A percentile compares a stretch with the other conserved stretches of the same genome.
Conservation (phyloP, 2,113 vertebrate species). For the Numenius arquata region DNA sequence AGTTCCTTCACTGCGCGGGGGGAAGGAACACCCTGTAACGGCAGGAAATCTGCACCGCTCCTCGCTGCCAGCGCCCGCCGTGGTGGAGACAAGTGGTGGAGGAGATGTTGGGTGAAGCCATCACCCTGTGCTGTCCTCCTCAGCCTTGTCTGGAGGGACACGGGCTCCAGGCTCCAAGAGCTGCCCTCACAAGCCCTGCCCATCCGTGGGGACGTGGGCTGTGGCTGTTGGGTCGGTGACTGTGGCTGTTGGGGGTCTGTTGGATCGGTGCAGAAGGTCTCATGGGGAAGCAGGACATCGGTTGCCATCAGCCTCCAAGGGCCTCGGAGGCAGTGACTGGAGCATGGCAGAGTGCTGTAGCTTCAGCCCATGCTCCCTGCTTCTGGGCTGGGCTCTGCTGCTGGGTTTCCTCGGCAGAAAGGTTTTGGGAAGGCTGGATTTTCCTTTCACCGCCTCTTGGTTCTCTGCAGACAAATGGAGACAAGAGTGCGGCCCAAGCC, state of each 20-base stretch:
- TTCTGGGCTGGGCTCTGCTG: neutral
- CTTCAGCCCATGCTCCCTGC: neutral
- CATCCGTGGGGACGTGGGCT: fast-evolving
- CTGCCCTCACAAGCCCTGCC: neutral
- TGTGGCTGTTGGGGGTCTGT: fast-evolving
- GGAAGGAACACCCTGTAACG: neutral
- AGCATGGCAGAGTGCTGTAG: fast-evolving
- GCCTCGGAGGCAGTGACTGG: fast-evolving
- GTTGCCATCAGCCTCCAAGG: neutral
- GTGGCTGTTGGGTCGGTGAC: too few relatives aligned
- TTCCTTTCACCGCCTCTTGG: neutral
- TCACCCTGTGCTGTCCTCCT: neutral
- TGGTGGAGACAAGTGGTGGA: neutral
- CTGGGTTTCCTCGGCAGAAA: neutral
- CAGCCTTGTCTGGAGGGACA: neutral
- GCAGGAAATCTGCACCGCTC: neutral
- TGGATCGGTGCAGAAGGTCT: neutral
- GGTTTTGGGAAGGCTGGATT: neutral
- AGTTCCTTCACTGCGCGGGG: neutral
- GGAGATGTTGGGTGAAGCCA: neutral
- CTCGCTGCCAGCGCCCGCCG: fast-evolving
- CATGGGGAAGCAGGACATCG: fast-evolving
- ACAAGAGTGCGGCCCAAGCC: fast-evolving
- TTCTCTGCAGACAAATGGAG: neutral
- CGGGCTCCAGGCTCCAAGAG: neutral